Percentiles rank a stretch among this genome's conserved stretches.
phyloP scores from a whole-genome alignment of 2,888 invertebrate species.

The Drosophila ustulata region DNA sequence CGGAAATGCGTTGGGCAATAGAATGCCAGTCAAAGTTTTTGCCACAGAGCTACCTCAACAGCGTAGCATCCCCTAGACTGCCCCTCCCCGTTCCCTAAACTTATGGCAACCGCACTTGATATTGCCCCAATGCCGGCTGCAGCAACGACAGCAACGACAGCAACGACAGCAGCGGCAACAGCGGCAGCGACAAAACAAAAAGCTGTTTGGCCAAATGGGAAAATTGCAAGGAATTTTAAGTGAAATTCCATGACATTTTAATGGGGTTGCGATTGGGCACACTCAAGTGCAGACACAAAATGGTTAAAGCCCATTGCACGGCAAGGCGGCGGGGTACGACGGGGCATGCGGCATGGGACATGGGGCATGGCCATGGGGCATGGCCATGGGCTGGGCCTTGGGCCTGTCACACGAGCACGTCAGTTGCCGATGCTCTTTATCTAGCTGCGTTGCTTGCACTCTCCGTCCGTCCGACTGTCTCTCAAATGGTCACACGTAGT shows the following conservation, averaged over 20 bases:
- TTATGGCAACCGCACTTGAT: slow-evolving; percentile 29
- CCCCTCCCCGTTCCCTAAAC: neutral
- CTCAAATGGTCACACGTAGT: too few species aligned
- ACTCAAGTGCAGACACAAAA: slow-evolving; percentile 52
- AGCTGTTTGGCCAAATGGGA: slow-evolving; percentile 62
- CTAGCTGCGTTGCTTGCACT: neutral
- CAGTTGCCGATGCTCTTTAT: slow-evolving; percentile 21
- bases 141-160: neutral
- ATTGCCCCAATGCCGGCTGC: slow-evolving; percentile 31
- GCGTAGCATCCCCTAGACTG: slow-evolving; percentile 10
- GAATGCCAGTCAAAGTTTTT: slow-evolving; percentile 74
- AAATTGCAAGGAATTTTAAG: slow-evolving; percentile 71
- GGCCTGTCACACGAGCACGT: slow-evolving; percentile 6
- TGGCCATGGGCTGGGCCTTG: neutral
- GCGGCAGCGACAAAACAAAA: slow-evolving; percentile 49
- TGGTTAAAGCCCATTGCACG: slow-evolving; percentile 4
- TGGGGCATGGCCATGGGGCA: neutral
- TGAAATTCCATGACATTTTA: slow-evolving; percentile 80
- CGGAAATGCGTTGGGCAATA: slow-evolving; percentile 67
- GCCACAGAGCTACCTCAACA: slow-evolving; percentile 36
- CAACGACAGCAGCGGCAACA: neutral
- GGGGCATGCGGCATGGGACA: neutral
- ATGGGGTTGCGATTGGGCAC: slow-evolving; percentile 65
- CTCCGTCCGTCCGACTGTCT: neutral
- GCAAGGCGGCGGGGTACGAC: too few species aligned